Evolutionary conservation across 2,113 vertebrate genomes (phyloP).

Genomic region (Macaca fascicularis): T2T-MFA8v1.1 NC_088386.1:80176501-80177000

Average conservation of each 20-base stretch:
- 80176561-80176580: neutral
- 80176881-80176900: neutral
- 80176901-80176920: neutral
- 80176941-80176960: neutral
- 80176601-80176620: neutral
- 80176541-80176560: neutral
- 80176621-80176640: neutral
- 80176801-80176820: neutral
- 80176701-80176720: neutral
- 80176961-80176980: neutral
- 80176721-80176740: neutral
- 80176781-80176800: neutral
- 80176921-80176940: neutral
- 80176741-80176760: neutral
- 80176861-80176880: constrained; percentile 11
- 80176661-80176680: neutral
- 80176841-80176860: neutral
- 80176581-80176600: neutral
- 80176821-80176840: fast-evolving
- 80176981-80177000: neutral
- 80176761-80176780: neutral
- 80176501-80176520: neutral
- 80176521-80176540: neutral
- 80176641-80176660: neutral
- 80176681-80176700: neutral